Evolutionary conservation across 2,797 vertebrate genomes (phyloP), one percentile per base, ranked within the genome.

Genomic region (Myotis pilosus): DNA sequence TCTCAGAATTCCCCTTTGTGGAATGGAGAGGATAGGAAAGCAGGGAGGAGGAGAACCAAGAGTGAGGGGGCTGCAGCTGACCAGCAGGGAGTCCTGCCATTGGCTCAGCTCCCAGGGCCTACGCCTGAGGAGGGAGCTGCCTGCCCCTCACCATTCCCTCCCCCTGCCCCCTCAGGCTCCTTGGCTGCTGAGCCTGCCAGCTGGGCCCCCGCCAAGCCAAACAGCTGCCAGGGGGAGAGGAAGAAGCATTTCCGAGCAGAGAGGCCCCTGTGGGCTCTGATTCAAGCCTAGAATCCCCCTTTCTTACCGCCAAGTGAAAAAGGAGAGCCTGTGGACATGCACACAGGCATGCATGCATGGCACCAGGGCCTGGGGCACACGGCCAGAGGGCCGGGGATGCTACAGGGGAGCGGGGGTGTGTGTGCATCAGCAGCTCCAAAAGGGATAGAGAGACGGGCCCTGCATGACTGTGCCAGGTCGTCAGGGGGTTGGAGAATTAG

Each of bases 191-290:
- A 95, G 94, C 41, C 87, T 95, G 96, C 96, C 96, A 97, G 95
- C 90, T 97, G 97, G 97, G 95, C 15, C 64, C 71, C 79, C 0
- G 96, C 97, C 97, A 97, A 97, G 80, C 88, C 95, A 97, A 97
- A 97, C 96, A 95, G 96, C 96, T 97, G 96, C 97, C 96, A 97
- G 96, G 94, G 97, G 95, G 97, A 97, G 96, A 97, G 97, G 97
- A 97, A 97, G 97, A 97, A 97, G 97, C 96, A 94, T 97, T 97
- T 97, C 97, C 97, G 96, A 97, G 97, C 97, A 97, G 94, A 95
- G 96, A 97, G 97, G 96, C 96, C 97, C 93, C 97, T 91, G 93
- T 92, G 95, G 97, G 94, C 95, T 97, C 94, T 19, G 4, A 76
- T 92, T 93, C 85, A 87, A 97, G 95, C 74, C 96, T 95, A 97